A percentile compares a stretch with the other conserved stretches of the same genome.
These are phyloP conservation scores for Plecturocebus donacophilus DNA, from an alignment of 2,113 vertebrate species.

Conservation along the genomic window DNA sequence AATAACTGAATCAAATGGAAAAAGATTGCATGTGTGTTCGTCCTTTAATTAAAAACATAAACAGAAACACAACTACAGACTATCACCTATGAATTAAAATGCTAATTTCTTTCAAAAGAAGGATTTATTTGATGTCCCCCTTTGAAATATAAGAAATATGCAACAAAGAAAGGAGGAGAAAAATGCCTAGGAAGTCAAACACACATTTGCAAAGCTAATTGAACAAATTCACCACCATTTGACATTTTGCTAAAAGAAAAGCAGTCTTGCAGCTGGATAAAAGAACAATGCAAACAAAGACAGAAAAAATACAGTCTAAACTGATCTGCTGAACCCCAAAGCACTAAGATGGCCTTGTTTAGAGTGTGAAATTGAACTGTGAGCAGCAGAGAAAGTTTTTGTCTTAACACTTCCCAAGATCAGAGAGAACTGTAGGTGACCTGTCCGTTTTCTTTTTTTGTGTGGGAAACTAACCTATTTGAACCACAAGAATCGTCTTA, in stretches of 20 bases:
- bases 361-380: constrained; percentile 65
- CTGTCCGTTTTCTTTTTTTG: constrained; percentile 58
- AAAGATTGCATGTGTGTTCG: constrained; percentile 44
- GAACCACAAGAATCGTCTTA: constrained; percentile 50
- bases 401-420: not conserved
- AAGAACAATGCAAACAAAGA: constrained; percentile 79
- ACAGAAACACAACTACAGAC: constrained; percentile 66
- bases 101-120: constrained; percentile 75
- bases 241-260: constrained; percentile 79
- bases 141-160: constrained; percentile 78
- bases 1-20: constrained; percentile 62
- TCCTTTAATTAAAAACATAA: constrained; percentile 77
- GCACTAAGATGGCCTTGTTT: constrained; percentile 51
- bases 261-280: constrained; percentile 61
- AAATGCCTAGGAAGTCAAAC: constrained; percentile 70
- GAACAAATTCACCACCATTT: constrained; percentile 78
- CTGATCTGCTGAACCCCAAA: constrained; percentile 71
- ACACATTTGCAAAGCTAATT: constrained; percentile 81
- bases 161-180: constrained; percentile 67
- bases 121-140: constrained; percentile 71
- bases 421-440: constrained; percentile 20
- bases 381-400: constrained; percentile 53
- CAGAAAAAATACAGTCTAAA: constrained; percentile 72
- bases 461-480: constrained; percentile 24
- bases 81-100: constrained; percentile 75